Evolutionary conservation across 2,113 vertebrate genomes (phyloP).

Genomic region (Clarias magur): DNA sequence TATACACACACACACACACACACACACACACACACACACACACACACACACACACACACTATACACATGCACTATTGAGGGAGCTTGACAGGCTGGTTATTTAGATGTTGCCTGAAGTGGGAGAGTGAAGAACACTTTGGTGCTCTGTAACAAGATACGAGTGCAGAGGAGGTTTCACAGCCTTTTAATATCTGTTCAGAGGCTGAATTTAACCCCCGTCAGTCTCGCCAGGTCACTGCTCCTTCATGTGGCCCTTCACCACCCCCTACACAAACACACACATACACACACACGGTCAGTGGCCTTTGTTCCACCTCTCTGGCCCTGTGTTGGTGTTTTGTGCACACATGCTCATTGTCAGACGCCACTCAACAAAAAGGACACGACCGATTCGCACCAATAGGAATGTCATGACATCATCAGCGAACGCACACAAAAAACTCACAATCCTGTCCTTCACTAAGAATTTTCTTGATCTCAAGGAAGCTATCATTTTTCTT

Average conservation of each 20-base stretch:
- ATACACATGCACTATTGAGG: background rate
- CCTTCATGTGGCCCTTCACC: background rate
- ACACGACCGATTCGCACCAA: background rate
- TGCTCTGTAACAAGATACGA: slow-evolving; percentile 39
- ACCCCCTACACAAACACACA: background rate
- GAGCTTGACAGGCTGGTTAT: background rate
- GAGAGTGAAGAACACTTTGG: slow-evolving; percentile 32
- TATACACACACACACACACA: too few species aligned
- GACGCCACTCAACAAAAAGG: background rate
- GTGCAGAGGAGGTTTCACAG: slow-evolving; percentile 36
- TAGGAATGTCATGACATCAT: background rate
- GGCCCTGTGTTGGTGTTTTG: slow-evolving; percentile 47
- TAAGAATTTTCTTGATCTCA: background rate
- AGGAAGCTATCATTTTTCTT: background rate
- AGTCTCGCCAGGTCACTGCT: slow-evolving; percentile 34
- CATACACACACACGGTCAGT: slow-evolving; percentile 9
- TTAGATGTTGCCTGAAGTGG: background rate
- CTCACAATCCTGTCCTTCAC: background rate
- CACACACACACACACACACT: too few species aligned
- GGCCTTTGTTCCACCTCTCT: slow-evolving; percentile 48
- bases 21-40: too few species aligned
- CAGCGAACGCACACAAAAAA: background rate
- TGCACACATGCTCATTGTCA: slow-evolving; percentile 19
- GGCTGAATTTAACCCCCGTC: slow-evolving; percentile 44
- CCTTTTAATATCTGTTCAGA: slow-evolving; percentile 50